Conservation (phyloP, 2,113 vertebrate genomes). For the Nycticorax nycticorax region DNA sequence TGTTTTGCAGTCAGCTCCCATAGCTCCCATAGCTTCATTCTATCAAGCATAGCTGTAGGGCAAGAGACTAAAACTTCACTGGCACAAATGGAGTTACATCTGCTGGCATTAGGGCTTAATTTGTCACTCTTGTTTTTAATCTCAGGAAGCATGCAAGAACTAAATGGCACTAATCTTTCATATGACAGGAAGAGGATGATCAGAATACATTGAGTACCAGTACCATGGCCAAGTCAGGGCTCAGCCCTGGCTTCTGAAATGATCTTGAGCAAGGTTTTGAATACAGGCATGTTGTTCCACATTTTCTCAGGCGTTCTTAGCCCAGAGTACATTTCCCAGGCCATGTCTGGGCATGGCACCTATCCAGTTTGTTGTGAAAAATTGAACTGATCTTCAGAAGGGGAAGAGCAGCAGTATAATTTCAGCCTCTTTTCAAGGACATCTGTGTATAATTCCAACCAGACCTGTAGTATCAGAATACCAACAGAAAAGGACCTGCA, state of each 20-base stretch:
- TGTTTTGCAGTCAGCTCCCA: not conserved
- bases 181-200: not conserved
- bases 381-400: not conserved
- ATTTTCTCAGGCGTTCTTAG: not conserved
- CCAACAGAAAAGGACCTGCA: not conserved
- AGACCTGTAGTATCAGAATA: not conserved
- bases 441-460: not conserved
- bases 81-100: constrained; percentile 15
- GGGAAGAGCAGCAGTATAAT: not conserved
- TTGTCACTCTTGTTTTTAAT: constrained; percentile 34
- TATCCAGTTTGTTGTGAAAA: not conserved
- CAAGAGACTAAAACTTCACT: not conserved
- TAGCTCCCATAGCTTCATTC: not conserved
- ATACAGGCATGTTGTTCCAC: not conserved
- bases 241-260: not conserved
- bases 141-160: not conserved
- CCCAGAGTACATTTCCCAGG: not conserved
- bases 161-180: not conserved
- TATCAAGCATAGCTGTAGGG: not conserved
- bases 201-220: not conserved
- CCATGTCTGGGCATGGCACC: not conserved
- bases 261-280: not conserved
- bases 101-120: constrained; percentile 14
- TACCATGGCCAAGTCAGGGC: not conserved
- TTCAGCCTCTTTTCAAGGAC: not conserved